Evolutionary conservation across 1,140 invertebrate genomes (phyloP), one percentile per base, ranked within the genome.

Genomic region (Planococcus citri): DNA sequence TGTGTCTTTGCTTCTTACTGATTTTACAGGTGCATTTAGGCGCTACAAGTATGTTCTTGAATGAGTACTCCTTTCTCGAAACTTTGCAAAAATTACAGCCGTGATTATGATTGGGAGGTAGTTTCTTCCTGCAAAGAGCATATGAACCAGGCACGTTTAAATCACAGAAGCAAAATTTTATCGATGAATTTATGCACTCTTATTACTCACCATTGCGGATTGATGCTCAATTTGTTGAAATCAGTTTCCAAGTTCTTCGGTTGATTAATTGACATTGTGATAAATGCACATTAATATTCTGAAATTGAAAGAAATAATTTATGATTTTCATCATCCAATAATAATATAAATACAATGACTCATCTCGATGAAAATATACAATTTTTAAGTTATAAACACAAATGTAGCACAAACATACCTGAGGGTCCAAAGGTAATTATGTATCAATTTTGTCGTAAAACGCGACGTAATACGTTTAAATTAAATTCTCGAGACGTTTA

Each of bases 161-260:
- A 33, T 33, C 29, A 33, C 29, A 6, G 3, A 33, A 6, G 6
- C 4, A 51, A n/a, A 51, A 9, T n/a, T 51, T 9, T 51, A 3
- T 33, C 29, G 29, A 33, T 51, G 14, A 6, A 37, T 51, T 51
- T 14, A 51, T n/a, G 6, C n/a, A 14, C 10, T n/a, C n/a, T n/a
- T n/a, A n/a, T n/a, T n/a, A 64, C 60, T 64, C 20, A 64, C 60
- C 60, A 25, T 25, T 24, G 3, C 1, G 60, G 60, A 64, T 64
- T 64, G 3, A 64, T 64, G 20, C 60, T 25, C 60, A 64, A 25
- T 3, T 27, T 27, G 17, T 64, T 24, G 17, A 64, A 64, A 25
- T 64, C 60, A 4, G 60, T 24, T 64, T 64, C 60, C 25, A 64
- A 20, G 17, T 64, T 64, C 17, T 64, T 64, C 9, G 60, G 60